Evolutionary conservation across 1,140 invertebrate species (phyloP).

Genomic region (Saccostrea echinata): DNA sequence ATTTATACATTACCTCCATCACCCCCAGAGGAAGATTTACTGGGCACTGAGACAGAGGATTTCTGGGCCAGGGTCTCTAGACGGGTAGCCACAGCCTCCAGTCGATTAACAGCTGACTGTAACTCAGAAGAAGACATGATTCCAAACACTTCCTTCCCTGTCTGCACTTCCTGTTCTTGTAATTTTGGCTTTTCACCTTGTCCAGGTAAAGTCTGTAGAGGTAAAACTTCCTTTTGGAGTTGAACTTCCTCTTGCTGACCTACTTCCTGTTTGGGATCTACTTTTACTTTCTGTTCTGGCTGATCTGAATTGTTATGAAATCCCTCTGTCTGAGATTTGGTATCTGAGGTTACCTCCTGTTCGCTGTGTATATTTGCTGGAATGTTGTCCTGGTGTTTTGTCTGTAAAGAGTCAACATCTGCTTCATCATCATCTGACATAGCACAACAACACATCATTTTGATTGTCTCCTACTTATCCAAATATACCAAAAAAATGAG

Average conservation of each 20-base stretch:
- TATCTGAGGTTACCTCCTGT: background rate
- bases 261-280: slow-evolving; percentile 40
- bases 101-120: slow-evolving; percentile 82
- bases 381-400: slow-evolving; percentile 14
- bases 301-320: background rate
- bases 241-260: slow-evolving; percentile 15
- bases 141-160: slow-evolving; percentile 16
- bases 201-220: slow-evolving; percentile 4
- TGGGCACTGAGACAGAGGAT: slow-evolving; percentile 24
- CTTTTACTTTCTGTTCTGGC: slow-evolving; percentile 40
- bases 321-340: background rate
- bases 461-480: background rate
- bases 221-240: background rate
- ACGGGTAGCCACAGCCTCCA: slow-evolving; percentile 88
- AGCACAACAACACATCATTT: slow-evolving; percentile 34
- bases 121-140: slow-evolving; percentile 58
- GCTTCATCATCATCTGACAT: slow-evolving; percentile 4
- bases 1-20: slow-evolving; percentile 18
- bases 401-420: slow-evolving; percentile 34
- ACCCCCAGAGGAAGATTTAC: slow-evolving; percentile 13
- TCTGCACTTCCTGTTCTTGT: slow-evolving; percentile 43
- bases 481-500: background rate
- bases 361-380: background rate
- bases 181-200: background rate
- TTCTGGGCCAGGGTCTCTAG: slow-evolving; percentile 82